Evolutionary conservation across 2,888 invertebrate genomes (phyloP).

Genomic region (Mesopsocus fuscifrons): DNA sequence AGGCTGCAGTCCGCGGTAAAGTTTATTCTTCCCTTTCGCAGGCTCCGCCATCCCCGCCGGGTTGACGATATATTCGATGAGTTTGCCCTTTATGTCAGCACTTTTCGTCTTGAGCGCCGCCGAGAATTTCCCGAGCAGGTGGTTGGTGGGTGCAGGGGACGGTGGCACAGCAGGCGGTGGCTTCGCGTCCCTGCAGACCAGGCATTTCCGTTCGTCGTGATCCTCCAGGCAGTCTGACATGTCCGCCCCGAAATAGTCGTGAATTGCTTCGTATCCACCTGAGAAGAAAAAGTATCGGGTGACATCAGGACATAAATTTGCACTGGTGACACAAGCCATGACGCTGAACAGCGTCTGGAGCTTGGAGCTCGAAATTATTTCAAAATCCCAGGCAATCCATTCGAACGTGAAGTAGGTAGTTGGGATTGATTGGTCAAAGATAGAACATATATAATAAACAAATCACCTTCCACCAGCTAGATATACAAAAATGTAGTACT

Average conservation of each 20-base stretch:
- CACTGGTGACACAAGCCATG: no score
- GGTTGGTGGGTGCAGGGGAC: slow-evolving; percentile 21
- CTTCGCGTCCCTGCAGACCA: slow-evolving; percentile 42
- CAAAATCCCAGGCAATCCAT: no score
- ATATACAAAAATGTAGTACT: no score
- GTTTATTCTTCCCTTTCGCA: slow-evolving; percentile 70
- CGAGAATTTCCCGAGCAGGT: slow-evolving; percentile 65
- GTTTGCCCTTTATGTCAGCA: slow-evolving; percentile 76
- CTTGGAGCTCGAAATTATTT: no score
- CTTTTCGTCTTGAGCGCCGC: slow-evolving; percentile 79
- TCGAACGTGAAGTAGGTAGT: no score
- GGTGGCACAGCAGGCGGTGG: slow-evolving; percentile 26
- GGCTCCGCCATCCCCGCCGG: slow-evolving; percentile 57
- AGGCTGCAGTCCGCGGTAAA: slow-evolving; percentile 75
- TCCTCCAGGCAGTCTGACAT: slow-evolving; percentile 66
- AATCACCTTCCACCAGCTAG: no score
- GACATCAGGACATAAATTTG: no score
- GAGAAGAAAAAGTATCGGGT: no score
- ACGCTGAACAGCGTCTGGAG: no score
- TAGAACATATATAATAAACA: no score
- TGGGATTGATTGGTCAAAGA: no score
- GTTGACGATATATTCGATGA: slow-evolving; percentile 87
- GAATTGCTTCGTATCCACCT: slow-evolving; percentile 35
- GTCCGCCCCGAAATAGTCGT: slow-evolving; percentile 65
- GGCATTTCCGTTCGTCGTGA: slow-evolving; percentile 60